Base-by-base conservation (phyloP, 2,888 invertebrate species). In the Sinohyriopsis cumingii region DNA sequence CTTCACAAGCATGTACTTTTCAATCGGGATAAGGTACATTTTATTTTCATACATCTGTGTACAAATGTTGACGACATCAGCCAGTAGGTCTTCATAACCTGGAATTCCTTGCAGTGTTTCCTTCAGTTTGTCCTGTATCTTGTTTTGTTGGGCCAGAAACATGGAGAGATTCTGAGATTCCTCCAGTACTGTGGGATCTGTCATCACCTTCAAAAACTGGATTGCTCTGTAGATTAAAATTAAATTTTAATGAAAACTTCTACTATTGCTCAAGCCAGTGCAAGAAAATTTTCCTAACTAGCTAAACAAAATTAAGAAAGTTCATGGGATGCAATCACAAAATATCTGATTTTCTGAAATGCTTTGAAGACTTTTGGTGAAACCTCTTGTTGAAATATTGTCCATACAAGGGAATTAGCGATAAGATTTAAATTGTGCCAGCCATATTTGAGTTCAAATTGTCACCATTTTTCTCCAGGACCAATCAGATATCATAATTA, bases 131-230 rank as follows among this genome's bases (percentile, higher is more conserved):
- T 98, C 98, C 5, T 99, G 93, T 78, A 99, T 98, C 92, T 97
- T 98, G 91, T 99, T 99, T 91, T 99, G 99, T 0, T 98, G 98
- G 0, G 99, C 99, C 76, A 99, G 92, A 91, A 99, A 99, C 97
- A 99, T 97, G 5, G 98, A 98, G n/a, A 99, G 92, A 90, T 98
- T 98, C 91, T 99, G 99, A 0, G 98, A 98, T 91, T 99, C 98
- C 90, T 98, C 98, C 12, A 99, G 92, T 3, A 97, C 96, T 88
- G 98, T 96, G 0, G 97, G 97, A 90, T 99, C 98, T 0, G 97
- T 96, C 96, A 99, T 96, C 63, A 97, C 98, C 91, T 98, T 98
- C 25, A 99, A 92, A 91, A 98, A 99, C 90, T 99, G 99, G 0
- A 98, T 98, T 19, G 99, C 98, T 87, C 97, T 96, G 28, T 83